Evolutionary conservation across 2,113 vertebrate species (phyloP).

Genomic region (Bostrychus sinensis): DNA sequence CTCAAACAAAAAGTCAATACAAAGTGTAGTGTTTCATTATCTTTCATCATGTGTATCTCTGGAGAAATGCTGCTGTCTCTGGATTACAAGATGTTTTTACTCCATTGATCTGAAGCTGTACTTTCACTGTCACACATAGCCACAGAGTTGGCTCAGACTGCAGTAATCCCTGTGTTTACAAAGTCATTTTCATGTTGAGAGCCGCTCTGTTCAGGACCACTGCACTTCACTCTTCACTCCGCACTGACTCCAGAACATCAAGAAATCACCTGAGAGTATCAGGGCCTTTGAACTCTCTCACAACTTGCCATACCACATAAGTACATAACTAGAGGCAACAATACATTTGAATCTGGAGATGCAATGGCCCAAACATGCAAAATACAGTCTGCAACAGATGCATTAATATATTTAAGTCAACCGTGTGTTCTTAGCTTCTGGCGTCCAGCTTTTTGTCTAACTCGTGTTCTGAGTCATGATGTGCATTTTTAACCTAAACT

Average conservation of each 20-base stretch:
- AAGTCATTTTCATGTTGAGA: slow-evolving; percentile 5
- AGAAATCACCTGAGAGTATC: background rate
- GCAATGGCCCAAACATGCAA: too few relatives aligned
- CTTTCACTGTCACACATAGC: background rate
- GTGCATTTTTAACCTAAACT: too few relatives aligned
- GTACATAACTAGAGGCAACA: background rate
- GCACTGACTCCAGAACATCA: background rate
- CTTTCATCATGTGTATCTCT: background rate
- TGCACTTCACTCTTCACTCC: background rate
- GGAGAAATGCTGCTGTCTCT: background rate
- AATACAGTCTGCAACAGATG: too few relatives aligned
- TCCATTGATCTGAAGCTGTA: background rate
- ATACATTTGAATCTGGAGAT: too few relatives aligned
- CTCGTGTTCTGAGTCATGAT: too few relatives aligned
- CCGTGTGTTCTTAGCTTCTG: too few relatives aligned
- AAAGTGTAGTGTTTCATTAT: background rate
- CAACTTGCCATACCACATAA: too few relatives aligned
- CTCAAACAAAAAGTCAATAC: background rate
- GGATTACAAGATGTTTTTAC: background rate
- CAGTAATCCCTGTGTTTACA: slow-evolving; percentile 1
- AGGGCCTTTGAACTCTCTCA: too few relatives aligned
- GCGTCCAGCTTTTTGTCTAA: too few relatives aligned
- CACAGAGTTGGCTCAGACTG: background rate
- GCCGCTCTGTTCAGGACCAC: background rate
- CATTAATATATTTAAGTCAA: too few relatives aligned